Base-by-base conservation (phyloP, 2,888 invertebrate genomes). In the Pinctada fucata region DNA sequence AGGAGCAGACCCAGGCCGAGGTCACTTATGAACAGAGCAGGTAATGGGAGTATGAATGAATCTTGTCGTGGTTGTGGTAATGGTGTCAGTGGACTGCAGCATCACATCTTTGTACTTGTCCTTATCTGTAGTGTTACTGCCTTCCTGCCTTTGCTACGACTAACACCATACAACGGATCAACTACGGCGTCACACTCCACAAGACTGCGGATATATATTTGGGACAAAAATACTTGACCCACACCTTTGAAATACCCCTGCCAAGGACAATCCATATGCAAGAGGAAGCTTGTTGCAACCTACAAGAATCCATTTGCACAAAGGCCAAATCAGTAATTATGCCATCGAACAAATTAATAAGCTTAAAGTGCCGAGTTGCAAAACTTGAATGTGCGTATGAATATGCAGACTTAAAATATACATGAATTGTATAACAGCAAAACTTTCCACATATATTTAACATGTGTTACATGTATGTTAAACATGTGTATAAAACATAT, bases 201-300 rank as follows among this genome's bases (percentile, higher is more conserved):
- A 58, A 58, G 58, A 13, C 13, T 58, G 8, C 58, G 8, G 13
- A 58, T 13, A 58, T 58, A 8, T 58, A 58, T 13, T 13, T 58
- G 13, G 58, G 78, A 5, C 66, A 68, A 52, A 79, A 81, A 16
- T 67, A 67, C 49, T 82, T 81, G 82, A 48, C 65, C 5, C 81
- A 81, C 69, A 77, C 82, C 0, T 83, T 75, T 73, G 75, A 79
- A 65, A 75, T 82, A 2, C 8, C 10, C 10, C 13, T 82, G 8
- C 81, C 82, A 45, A 10, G 58, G 31, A 31, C 3, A n/a, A 63
- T 72, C 8, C 8, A 58, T 63, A 10, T 72, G 31, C 31, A 31
- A 58, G 52, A 58, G 45, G 3, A 3, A 50, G 13, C 50, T 3
- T 13, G 50, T 48, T 70, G 70, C 50, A 50, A 49, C 50, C 70